Percentiles rank a stretch among this genome's conserved stretches.
These are phyloP conservation scores for Platalea minor DNA, from an alignment of 2,797 vertebrate genomes.

Conservation along the genomic window DNA sequence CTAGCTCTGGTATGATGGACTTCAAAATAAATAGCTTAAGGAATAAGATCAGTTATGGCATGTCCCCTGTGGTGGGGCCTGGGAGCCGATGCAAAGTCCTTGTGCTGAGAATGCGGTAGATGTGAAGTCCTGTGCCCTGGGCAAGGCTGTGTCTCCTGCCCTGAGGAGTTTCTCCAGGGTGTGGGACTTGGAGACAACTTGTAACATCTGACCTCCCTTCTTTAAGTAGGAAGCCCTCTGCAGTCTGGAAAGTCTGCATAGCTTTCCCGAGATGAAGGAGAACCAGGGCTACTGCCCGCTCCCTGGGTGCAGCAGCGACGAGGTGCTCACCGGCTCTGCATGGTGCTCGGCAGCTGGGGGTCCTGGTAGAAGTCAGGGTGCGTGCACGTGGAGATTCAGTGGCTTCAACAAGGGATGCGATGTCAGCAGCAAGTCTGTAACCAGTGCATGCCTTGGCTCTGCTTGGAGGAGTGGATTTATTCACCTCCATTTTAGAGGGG, in stretches of 20 bases:
- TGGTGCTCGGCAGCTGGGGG: neutral
- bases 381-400: rapidly evolving
- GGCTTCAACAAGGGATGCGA: neutral
- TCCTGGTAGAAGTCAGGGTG: neutral
- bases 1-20: neutral
- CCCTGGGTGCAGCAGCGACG: neutral
- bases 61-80: neutral
- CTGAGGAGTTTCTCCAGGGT: neutral
- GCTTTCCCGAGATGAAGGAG: neutral
- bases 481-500: neutral
- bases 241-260: neutral
- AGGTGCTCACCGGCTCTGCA: rapidly evolving
- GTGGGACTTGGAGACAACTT: neutral
- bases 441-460: neutral
- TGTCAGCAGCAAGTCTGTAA: neutral
- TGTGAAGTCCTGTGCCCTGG: neutral
- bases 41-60: neutral
- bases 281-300: rapidly evolving
- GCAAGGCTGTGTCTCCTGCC: neutral
- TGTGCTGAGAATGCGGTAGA: neutral
- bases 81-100: neutral
- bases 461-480: neutral
- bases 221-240: neutral
- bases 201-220: neutral
- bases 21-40: neutral